A percentile compares a stretch with the other conserved stretches of the same genome.
Evolutionary conservation across 2,888 invertebrate species (phyloP).

Genomic region (Cremastinae sp.): DNA sequence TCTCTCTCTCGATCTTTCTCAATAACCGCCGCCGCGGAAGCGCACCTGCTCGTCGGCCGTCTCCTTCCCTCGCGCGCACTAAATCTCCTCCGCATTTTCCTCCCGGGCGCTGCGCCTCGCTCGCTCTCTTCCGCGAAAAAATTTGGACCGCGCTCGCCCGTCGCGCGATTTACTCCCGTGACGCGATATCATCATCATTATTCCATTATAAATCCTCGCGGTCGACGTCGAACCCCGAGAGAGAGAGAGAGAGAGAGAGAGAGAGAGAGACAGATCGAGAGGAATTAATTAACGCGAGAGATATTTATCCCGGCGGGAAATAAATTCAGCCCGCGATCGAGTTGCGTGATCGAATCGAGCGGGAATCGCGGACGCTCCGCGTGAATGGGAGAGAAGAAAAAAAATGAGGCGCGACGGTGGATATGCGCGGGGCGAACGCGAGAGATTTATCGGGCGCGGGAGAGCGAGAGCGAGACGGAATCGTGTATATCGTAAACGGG

Average conservation of each 20-base stretch:
- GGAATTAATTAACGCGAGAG: no score
- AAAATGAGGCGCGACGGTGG: slow-evolving; percentile 19
- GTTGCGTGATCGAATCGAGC: no score
- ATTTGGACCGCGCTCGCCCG: slow-evolving; percentile 4
- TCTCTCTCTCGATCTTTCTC: slow-evolving; percentile 20
- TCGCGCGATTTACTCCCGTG: no score
- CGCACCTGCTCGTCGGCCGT: slow-evolving; percentile 32
- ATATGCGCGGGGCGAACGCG: slow-evolving; percentile 33
- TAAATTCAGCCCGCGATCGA: no score
- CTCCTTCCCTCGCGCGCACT: slow-evolving; percentile 26
- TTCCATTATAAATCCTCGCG: no score
- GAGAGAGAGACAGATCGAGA: no score
- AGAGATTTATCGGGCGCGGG: slow-evolving; percentile 42
- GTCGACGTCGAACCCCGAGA: no score
- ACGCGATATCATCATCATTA: no score
- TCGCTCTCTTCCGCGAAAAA: neutral
- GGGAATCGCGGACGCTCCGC: slow-evolving; percentile 40
- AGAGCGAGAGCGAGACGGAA: slow-evolving; percentile 31
- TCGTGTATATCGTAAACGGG: slow-evolving; percentile 51
- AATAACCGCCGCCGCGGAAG: slow-evolving; percentile 15
- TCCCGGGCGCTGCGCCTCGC: slow-evolving; percentile 2
- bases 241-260: no score
- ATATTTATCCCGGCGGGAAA: neutral
- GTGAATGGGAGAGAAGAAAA: slow-evolving; percentile 30
- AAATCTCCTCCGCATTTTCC: slow-evolving; percentile 9